These are phyloP conservation scores for Caenorhabditis imperialis DNA, from an alignment of 2,888 invertebrate genomes.

Conservation along the genomic window DNA sequence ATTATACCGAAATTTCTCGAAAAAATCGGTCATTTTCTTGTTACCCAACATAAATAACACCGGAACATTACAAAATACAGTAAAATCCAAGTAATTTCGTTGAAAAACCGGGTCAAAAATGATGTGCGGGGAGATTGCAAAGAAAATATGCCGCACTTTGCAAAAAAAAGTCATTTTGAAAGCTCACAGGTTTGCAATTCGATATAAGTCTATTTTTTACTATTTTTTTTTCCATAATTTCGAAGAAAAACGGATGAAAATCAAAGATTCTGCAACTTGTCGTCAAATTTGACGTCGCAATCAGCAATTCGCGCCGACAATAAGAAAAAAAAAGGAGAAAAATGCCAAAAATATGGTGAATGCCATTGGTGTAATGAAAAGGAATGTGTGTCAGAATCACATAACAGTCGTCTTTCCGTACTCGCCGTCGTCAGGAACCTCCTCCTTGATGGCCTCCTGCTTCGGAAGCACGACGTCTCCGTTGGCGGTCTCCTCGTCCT, in stretches of 20 bases:
- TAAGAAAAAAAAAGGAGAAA: neutral
- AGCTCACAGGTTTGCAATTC: neutral
- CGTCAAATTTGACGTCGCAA: neutral
- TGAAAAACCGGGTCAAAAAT: too few species aligned
- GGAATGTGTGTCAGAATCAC: constrained; percentile 14
- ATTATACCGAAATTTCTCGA: too few species aligned
- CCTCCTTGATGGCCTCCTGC: constrained; percentile 33
- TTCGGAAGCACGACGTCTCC: constrained; percentile 26
- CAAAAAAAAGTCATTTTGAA: neutral
- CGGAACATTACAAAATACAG: too few species aligned
- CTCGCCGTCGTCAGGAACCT: constrained; percentile 38
- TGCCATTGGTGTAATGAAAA: constrained; percentile 1
- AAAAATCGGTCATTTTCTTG: too few species aligned
- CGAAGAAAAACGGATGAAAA: too few species aligned
- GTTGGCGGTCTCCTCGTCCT: constrained; percentile 21
- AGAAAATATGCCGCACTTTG: neutral
- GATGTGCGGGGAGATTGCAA: too few species aligned
- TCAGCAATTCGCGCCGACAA: neutral
- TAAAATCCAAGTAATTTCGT: too few species aligned
- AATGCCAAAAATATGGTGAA: neutral
- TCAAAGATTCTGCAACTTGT: too few species aligned
- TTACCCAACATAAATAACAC: too few species aligned
- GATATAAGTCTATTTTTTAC: neutral
- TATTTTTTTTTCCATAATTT: neutral
- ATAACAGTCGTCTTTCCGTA: constrained; percentile 17